Conservation (phyloP, 2,113 vertebrate species). For the Oreamnos americanus region DNA sequence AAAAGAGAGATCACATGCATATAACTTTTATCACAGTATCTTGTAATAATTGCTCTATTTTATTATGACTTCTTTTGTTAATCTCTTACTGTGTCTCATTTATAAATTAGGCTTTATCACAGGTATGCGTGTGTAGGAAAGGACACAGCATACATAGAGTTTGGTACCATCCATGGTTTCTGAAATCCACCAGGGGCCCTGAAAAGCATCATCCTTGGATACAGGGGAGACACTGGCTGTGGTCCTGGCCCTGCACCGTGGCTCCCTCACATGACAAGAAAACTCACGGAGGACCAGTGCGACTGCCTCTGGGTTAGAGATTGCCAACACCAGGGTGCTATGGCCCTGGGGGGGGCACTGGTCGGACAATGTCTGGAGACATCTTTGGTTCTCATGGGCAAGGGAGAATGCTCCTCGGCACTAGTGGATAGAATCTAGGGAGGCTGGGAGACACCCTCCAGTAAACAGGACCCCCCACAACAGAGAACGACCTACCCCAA, state of each 20-base stretch:
- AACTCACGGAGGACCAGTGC: rapidly evolving
- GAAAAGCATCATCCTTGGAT: background rate
- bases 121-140: background rate
- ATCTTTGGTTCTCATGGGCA: rapidly evolving
- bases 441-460: rapidly evolving
- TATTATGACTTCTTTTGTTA: background rate
- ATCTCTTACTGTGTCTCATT: background rate
- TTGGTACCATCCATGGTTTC: background rate
- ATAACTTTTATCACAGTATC: background rate
- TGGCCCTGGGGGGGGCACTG: rapidly evolving
- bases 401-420: rapidly evolving
- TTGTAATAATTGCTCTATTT: background rate
- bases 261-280: background rate
- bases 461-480: rapidly evolving
- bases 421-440: rapidly evolving
- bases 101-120: background rate
- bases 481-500: background rate
- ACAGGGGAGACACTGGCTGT: too few relatives aligned
- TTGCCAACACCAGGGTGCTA: background rate
- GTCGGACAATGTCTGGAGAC: background rate
- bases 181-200: background rate
- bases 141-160: background rate
- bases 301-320: background rate
- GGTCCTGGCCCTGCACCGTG: too few relatives aligned
- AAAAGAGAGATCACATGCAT: background rate